Base-by-base conservation (phyloP, 2,113 vertebrate species). In the Syngnathoides biaculeatus region DNA sequence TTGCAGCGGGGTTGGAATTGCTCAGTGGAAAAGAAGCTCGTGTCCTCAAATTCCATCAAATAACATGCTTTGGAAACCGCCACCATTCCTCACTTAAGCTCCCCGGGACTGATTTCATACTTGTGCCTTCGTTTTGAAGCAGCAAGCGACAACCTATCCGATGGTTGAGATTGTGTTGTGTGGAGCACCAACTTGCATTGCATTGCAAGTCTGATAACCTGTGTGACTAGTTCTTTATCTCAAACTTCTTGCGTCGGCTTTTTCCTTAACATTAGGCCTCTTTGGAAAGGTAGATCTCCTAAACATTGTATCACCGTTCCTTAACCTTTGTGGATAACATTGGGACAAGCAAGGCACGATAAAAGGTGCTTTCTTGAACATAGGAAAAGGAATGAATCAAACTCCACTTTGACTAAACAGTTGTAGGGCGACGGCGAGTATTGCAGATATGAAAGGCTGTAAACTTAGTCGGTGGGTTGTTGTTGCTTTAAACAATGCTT, bases 1-100 rank as follows among this genome's bases (percentile, higher is more conserved):
- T 78, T 77, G 79, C 60, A 84, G 71, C 65, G 47, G 70, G 68
- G 85, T 83, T 76, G 53, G 79, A 73, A 73, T 72, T 71, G 72
- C 71, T 71, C 61, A 67, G 65, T 72, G 62, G 71, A 79, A 79
- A 83, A 75, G 63, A 57, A 57, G 55, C 67, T 74, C 65, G 55
- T 80, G 83, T 83, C 70, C 68, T 75, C 67, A 73, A 88, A 91
- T 89, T 91, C 89, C 89, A 88, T 67, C 79, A 76, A 85, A 76
- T 88, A 85, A 69, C 77, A 79, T 45, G 68, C 59, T 85, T 79
- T 77, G 74, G 74, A 82, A 84, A 77, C 66, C 58, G 30, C 56
- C 9, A 11, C 38, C 58, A 62, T 65, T 75, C 24, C 63, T 64
- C n/a, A 60, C 55, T 79, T 14, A 22, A 38, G 11, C 62, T 66